Evolutionary conservation across 1,140 invertebrate genomes (phyloP).

Genomic region (Drosophila saltans): DNA sequence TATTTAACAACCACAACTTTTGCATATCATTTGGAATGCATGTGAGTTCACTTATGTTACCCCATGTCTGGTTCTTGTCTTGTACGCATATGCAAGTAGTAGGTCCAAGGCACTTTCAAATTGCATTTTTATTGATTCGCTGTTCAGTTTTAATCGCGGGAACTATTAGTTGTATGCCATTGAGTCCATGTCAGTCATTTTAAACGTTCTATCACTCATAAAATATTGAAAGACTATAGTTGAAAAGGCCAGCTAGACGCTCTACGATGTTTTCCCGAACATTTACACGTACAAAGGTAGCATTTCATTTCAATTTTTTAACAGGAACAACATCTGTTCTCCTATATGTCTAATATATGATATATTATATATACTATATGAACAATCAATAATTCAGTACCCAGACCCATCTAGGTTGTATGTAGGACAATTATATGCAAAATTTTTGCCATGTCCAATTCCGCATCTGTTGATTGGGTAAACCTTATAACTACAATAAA

Average conservation of each 20-base stretch:
- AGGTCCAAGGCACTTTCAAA: slow-evolving; percentile 23
- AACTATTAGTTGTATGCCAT: slow-evolving; percentile 16
- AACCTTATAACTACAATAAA: too few relatives aligned
- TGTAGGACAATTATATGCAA: too few relatives aligned
- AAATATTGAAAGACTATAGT: neutral
- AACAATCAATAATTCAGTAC: too few relatives aligned
- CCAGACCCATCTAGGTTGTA: too few relatives aligned
- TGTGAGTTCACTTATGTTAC: neutral
- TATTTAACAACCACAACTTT: slow-evolving; percentile 46
- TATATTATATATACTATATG: too few relatives aligned
- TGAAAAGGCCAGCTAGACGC: neutral
- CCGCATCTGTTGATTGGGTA: too few relatives aligned
- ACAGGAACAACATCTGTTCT: too few relatives aligned
- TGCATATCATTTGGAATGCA: slow-evolving; percentile 50
- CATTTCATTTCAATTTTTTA: too few relatives aligned
- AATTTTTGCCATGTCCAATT: too few relatives aligned
- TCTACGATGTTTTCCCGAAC: too few relatives aligned
- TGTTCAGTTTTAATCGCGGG: slow-evolving; percentile 34
- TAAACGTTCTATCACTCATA: neutral
- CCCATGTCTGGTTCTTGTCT: neutral
- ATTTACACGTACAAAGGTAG: too few relatives aligned
- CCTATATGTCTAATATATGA: too few relatives aligned
- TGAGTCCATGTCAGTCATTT: neutral
- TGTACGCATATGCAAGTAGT: neutral
- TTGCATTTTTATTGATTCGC: slow-evolving; percentile 52